Evolutionary conservation across 2,113 vertebrate genomes (phyloP), one percentile per base, ranked within the genome.

Genomic region (Catharus bicknelli): DNA sequence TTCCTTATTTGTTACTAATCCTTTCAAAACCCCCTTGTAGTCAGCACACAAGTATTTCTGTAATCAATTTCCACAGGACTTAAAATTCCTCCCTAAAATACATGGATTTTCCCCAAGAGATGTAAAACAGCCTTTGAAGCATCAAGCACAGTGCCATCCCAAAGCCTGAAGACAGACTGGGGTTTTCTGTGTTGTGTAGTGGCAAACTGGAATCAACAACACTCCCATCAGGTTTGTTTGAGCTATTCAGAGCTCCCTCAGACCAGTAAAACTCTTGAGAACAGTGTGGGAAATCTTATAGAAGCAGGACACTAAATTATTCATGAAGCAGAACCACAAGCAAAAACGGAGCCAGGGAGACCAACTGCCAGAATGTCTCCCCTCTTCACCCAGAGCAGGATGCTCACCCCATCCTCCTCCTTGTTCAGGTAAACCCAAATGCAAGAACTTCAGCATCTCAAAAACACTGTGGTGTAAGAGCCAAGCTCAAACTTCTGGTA

Each of bases 341-440:
- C 14, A 75, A 90, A 61, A 85, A 50, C 6, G 13, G 17, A 91
- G 54, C 17, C 34, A 48, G 11, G 8, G 20, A 66, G 32, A 57
- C 4, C 2, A 5, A 7, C 20, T 20, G 34, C 1, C 30, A 36
- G n/a, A 26, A 74, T 3, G 21, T 22, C 2, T 34, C 3, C 29
- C 29, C 21, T 55, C 16, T 9, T 16, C 29, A 77, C 1, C 7
- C 86, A 57, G 29, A 25, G 9, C 12, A 40, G 7, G 50, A 36
- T 17, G 50, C 3, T 48, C 12, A 43, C 27, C 20, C 38, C 34
- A 36, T 34, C 30, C 42, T 50, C 4, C 9, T 50, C 32, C 51
- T 64, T 21, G 22, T 68, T 34, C 55, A 77, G 34, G 26, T 34
- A 74, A 83, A 74, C 12, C 25, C 47, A 62, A 73, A 67, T 0